These are phyloP conservation scores for Corythaeola cristata DNA, from an alignment of 2,113 vertebrate genomes.

Conservation along the genomic window DNA sequence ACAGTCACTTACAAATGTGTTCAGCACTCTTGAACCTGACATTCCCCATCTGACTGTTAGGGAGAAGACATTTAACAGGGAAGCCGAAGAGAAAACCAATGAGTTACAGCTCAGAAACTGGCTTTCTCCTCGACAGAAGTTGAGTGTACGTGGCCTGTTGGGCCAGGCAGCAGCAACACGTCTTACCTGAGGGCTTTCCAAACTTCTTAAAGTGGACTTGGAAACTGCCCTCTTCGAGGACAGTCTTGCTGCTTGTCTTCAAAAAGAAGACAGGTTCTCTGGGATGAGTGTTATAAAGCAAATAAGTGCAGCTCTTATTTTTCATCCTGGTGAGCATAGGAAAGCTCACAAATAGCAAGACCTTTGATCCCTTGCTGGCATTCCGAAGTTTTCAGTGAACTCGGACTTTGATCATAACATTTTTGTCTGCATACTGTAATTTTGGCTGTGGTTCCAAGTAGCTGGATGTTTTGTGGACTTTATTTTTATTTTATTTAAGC, in stretches of 20 bases:
- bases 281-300: neutral
- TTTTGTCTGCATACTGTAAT: neutral
- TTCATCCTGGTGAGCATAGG: neutral
- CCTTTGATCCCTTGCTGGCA: neutral
- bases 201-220: neutral
- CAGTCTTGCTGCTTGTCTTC: neutral
- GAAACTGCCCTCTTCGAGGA: neutral
- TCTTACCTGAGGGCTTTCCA: neutral
- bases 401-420: rapidly evolving
- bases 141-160: neutral
- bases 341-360: no score
- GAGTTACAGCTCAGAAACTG: neutral
- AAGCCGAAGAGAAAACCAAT: neutral
- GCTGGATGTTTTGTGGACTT: neutral
- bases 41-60: neutral
- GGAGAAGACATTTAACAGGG: neutral
- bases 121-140: neutral
- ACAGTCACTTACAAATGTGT: neutral
- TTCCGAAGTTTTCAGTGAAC: neutral
- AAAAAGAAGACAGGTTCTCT: neutral
- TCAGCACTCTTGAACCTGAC: neutral
- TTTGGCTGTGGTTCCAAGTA: neutral
- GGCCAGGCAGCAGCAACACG: neutral
- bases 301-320: neutral
- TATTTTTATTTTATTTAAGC: neutral